phyloP scores from a whole-genome alignment of 2,888 invertebrate genomes.

The Aphodius granarius region DNA sequence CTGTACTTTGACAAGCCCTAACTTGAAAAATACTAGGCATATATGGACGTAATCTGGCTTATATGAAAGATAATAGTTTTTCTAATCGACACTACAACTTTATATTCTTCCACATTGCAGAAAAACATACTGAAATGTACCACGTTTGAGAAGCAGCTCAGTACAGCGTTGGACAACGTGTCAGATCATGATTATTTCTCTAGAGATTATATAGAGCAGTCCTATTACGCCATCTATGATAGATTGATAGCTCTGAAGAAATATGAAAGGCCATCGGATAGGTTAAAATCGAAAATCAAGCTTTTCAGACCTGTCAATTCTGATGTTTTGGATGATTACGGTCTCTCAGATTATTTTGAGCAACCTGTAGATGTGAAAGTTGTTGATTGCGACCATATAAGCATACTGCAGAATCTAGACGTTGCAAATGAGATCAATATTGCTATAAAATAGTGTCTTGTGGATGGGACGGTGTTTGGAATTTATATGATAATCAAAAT shows the following conservation, averaged over 20 bases:
- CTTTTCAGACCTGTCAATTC: constrained; percentile 67
- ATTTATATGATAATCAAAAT: neutral
- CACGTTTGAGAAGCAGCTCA: neutral
- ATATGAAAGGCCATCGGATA: constrained; percentile 50
- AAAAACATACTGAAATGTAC: constrained; percentile 2
- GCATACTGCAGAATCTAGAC: constrained; percentile 68
- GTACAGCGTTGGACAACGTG: neutral
- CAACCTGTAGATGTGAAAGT: constrained; percentile 61
- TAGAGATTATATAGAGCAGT: constrained; percentile 1
- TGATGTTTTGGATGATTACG: constrained; percentile 65
- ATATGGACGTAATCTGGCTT: too few relatives aligned
- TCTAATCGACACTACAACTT: too few relatives aligned
- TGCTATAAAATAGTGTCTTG: neutral
- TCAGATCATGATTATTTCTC: constrained; percentile 1
- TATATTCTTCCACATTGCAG: neutral
- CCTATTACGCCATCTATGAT: constrained; percentile 47
- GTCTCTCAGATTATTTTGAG: constrained; percentile 60
- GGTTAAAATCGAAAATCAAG: constrained; percentile 60
- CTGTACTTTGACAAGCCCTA: too few relatives aligned
- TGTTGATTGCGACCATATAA: constrained; percentile 72
- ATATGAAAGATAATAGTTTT: too few relatives aligned
- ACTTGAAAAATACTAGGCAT: too few relatives aligned
- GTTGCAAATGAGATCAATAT: constrained; percentile 49
- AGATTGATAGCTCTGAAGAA: constrained; percentile 59
- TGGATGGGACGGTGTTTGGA: neutral